Evolutionary conservation across 1,140 invertebrate genomes (phyloP).

Genomic region (Tetragonula clypearis): DNA sequence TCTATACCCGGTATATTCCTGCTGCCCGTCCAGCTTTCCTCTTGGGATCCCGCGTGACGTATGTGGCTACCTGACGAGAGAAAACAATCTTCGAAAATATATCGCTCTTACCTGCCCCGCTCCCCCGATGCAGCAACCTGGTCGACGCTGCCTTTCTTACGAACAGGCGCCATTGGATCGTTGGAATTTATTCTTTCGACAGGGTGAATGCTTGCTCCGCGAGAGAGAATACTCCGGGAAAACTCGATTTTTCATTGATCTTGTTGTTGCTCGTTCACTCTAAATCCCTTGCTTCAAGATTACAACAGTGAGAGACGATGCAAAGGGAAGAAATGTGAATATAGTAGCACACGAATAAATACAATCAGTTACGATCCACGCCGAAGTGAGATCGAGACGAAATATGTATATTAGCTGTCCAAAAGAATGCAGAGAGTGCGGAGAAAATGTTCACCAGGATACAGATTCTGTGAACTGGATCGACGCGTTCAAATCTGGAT

Average conservation of each 20-base stretch:
- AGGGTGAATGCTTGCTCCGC: rapidly evolving
- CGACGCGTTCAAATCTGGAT: too few relatives aligned
- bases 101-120: conserved; percentile 71
- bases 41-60: conserved; percentile 78
- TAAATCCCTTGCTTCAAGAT: too few relatives aligned
- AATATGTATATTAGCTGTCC: too few relatives aligned
- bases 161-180: conserved; percentile 43
- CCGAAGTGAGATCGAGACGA: too few relatives aligned
- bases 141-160: not conserved
- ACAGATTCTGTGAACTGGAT: too few relatives aligned
- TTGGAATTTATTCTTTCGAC: conserved; percentile 32
- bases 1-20: conserved; percentile 78
- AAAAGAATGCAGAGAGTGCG: too few relatives aligned
- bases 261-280: too few relatives aligned
- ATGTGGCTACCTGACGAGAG: conserved; percentile 82
- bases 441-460: too few relatives aligned
- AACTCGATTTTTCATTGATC: not conserved
- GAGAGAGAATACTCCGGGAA: not conserved
- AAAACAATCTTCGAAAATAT: conserved; percentile 82
- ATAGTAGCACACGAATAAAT: too few relatives aligned
- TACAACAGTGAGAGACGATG: too few relatives aligned
- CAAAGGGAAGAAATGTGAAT: too few relatives aligned
- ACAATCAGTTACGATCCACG: too few relatives aligned
- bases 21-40: conserved; percentile 69
- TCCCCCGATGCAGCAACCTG: conserved; percentile 11